These are phyloP conservation scores for Chelon labrosus DNA, from an alignment of 2,797 vertebrate species.

Conservation along the genomic window DNA sequence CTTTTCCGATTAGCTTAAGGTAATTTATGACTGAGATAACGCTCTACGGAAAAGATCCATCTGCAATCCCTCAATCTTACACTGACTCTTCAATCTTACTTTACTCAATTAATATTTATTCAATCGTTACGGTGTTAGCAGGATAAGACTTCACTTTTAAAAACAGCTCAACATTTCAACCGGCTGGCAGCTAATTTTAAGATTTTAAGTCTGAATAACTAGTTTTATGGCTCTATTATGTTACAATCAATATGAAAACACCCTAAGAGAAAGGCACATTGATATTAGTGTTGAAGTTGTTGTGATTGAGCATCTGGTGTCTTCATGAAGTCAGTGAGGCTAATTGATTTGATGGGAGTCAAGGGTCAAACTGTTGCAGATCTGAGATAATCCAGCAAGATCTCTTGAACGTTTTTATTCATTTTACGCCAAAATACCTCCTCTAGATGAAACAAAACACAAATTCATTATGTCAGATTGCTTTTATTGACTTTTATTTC, in stretches of 20 bases:
- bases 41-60: constrained; percentile 11
- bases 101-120: background rate
- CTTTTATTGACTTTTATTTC: constrained; percentile 41
- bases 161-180: background rate
- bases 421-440: background rate
- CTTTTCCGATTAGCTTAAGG: constrained; percentile 8
- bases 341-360: constrained; percentile 32
- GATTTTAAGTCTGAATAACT: background rate
- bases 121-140: background rate
- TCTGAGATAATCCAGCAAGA: background rate
- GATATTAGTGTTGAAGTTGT: constrained; percentile 9
- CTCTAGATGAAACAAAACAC: constrained; percentile 14
- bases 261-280: background rate
- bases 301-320: constrained; percentile 1
- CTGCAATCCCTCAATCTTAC: constrained; percentile 8
- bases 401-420: too few relatives aligned
- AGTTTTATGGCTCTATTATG: background rate
- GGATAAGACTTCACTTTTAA: background rate
- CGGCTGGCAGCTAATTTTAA: background rate
- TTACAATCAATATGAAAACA: background rate
- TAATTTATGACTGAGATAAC: constrained; percentile 22
- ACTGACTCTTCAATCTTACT: background rate
- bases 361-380: constrained; percentile 20
- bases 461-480: constrained; percentile 32
- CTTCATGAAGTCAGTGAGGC: background rate